Evolutionary conservation across 2,797 vertebrate species (phyloP), one percentile per base, ranked within the genome.

Genomic region (Acanthopagrus latus): DNA sequence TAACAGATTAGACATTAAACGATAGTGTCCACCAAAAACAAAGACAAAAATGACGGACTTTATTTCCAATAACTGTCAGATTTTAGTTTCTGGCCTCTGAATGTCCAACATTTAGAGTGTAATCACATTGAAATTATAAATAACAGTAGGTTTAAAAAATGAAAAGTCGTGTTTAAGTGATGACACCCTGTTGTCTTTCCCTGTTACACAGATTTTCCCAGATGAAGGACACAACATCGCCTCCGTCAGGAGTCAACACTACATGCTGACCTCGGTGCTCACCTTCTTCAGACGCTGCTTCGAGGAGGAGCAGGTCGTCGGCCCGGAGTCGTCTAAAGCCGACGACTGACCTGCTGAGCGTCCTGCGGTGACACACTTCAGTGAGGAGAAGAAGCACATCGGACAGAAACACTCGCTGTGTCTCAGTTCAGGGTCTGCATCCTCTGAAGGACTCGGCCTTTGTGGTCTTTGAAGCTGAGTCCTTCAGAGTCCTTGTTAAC

Each of bases 261-360:
- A 97, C 90, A 93, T 97, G 93, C 95, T 97, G 70, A 95, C 90
- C 91, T 96, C 97, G 50, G 89, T 97, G 84, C 94, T 97, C 88
- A 95, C 92, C 83, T 98, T 98, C 94, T 97, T 97, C 95, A 95
- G 93, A 90, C 95, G 93, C 89, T 98, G 97, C 89, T 96, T 98
- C 81, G 92, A 95, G 88, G 95, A 95, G 74, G 95, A 95, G 9
- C 29, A 44, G 81, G 72, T 82, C 13, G 83, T 80, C 1, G 69
- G 87, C 78, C 86, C 92, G 67, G 90, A 94, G 80, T 94, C 95
- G 66, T 92, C 94, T n/a, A 95, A 97, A 89, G 96, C 97, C 71
- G 96, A 97, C 38, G 96, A 97, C 89, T 98, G 96, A 92, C 74
- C 73, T 20, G 3, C 0, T 9, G 54, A 54, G 5, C 21, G 1